Percentiles rank a stretch among this genome's conserved stretches.
These are phyloP conservation scores for Hydrochoerus hydrochaeris DNA, from an alignment of 2,113 vertebrate genomes.

Conservation along the genomic window DNA sequence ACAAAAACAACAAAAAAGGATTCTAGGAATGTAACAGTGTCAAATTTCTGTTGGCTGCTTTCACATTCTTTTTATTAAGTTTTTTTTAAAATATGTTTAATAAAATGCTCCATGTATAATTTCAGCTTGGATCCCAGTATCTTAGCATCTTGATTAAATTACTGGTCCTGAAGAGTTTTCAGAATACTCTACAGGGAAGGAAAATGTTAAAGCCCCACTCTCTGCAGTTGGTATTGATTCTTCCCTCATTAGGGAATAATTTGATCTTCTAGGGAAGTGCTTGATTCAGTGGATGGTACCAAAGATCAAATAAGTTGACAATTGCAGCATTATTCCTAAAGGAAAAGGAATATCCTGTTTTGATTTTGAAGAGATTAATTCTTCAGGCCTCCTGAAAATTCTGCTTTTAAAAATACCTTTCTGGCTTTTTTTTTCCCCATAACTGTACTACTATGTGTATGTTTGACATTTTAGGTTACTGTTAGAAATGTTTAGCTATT, in stretches of 20 bases:
- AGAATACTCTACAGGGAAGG: background rate
- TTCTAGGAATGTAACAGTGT: background rate
- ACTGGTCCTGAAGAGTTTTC: background rate
- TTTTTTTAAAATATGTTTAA: background rate
- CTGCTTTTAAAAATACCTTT: background rate
- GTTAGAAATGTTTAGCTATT: background rate
- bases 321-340: background rate
- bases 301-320: slow-evolving; percentile 34
- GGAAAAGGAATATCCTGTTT: background rate
- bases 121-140: background rate
- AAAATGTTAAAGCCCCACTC: background rate
- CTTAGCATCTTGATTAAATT: background rate
- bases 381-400: background rate
- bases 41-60: background rate
- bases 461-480: background rate
- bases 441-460: background rate
- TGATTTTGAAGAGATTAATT: background rate
- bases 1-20: background rate
- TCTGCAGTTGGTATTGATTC: background rate
- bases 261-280: slow-evolving; percentile 1
- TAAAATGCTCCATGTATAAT: background rate
- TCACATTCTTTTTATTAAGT: background rate
- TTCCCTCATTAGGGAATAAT: background rate
- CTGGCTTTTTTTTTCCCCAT: background rate
- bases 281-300: background rate